These are phyloP conservation scores for Augochlorella aurata DNA, from an alignment of 2,888 invertebrate species.

Conservation along the genomic window DNA sequence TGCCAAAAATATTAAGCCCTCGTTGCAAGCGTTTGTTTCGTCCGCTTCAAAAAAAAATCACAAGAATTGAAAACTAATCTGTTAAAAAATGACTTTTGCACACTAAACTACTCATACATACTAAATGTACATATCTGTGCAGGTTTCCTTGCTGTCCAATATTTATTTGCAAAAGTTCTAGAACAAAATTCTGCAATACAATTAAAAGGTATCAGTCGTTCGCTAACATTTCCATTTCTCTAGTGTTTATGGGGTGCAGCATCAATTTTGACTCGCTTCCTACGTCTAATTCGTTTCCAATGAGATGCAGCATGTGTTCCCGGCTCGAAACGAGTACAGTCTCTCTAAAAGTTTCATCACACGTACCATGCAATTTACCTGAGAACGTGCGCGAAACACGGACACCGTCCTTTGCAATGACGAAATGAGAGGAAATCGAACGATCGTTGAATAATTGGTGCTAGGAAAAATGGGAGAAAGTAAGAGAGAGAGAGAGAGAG, in stretches of 20 bases:
- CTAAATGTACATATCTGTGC: background rate
- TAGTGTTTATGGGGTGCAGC: background rate
- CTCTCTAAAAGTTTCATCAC: background rate
- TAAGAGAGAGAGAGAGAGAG: slow-evolving; percentile 10
- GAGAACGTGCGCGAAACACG: slow-evolving; percentile 19
- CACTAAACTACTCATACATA: background rate
- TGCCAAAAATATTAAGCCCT: background rate
- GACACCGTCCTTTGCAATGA: slow-evolving; percentile 18
- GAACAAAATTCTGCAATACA: background rate
- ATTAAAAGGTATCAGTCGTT: background rate
- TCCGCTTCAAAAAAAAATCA: no score
- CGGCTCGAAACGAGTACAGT: background rate
- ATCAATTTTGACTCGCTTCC: background rate
- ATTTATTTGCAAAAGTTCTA: background rate
- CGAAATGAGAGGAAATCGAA: slow-evolving; percentile 20
- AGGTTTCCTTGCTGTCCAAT: background rate
- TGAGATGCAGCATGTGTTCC: background rate
- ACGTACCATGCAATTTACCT: background rate
- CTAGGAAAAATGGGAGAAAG: slow-evolving; percentile 14
- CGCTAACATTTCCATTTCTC: background rate
- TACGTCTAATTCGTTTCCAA: background rate
- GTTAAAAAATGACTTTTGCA: background rate
- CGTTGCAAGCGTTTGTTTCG: background rate
- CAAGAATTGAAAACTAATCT: background rate
- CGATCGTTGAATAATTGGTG: background rate